phyloP scores from a whole-genome alignment of 2,113 vertebrate species.

The Dasyprocta punctata region DNA sequence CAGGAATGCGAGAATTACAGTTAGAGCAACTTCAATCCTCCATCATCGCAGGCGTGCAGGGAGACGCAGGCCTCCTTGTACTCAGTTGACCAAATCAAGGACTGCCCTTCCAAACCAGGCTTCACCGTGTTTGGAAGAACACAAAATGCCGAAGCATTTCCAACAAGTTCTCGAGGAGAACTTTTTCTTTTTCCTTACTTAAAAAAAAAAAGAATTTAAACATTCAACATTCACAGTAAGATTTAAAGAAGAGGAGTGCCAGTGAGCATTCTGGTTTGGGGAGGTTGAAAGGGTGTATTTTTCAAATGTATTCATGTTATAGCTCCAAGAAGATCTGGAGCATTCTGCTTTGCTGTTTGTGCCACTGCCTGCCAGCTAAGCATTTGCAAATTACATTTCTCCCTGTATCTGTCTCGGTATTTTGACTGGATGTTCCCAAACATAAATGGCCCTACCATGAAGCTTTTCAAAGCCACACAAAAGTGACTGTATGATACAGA shows the following conservation, averaged over 20 bases:
- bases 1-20: constrained; percentile 14
- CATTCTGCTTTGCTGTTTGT: neutral
- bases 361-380: neutral
- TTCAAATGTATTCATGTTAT: neutral
- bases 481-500: neutral
- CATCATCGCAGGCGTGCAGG: neutral
- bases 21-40: neutral
- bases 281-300: neutral
- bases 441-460: neutral
- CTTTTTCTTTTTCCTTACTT: neutral
- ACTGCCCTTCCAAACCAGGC: neutral
- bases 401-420: neutral
- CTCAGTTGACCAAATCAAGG: neutral
- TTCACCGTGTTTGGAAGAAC: neutral
- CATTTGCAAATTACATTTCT: neutral
- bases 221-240: neutral
- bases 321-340: neutral
- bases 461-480: neutral
- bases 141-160: neutral
- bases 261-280: neutral
- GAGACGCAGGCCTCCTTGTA: neutral
- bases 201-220: neutral
- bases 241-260: neutral
- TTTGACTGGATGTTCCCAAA: constrained; percentile 25
- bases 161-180: constrained; percentile 23